These are phyloP conservation scores for Hoplias malabaricus DNA, from an alignment of 2,113 vertebrate species.

Conservation along the genomic window DNA sequence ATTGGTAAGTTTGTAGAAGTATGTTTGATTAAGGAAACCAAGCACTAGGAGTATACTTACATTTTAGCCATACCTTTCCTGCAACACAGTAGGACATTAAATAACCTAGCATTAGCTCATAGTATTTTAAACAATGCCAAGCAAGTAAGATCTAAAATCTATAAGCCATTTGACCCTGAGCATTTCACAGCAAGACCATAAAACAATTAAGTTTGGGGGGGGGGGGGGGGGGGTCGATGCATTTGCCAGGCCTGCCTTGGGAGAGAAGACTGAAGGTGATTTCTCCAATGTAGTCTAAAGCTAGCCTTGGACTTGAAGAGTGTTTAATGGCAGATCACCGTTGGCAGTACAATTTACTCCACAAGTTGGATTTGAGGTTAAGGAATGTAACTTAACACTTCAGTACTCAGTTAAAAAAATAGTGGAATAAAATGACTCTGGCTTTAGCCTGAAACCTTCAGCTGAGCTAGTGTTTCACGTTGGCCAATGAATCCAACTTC, in stretches of 20 bases:
- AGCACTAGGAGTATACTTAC: too few species aligned
- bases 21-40: too few species aligned
- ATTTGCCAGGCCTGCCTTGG: neutral
- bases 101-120: too few species aligned
- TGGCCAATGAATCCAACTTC: constrained; percentile 1
- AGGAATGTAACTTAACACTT: neutral
- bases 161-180: too few species aligned
- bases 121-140: too few species aligned
- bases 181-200: too few species aligned
- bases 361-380: neutral
- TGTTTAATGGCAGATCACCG: neutral
- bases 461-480: neutral
- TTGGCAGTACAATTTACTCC: neutral
- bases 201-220: neutral
- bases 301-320: neutral
- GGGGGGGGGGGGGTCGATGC: neutral
- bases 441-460: neutral
- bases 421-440: constrained; percentile 6
- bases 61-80: too few species aligned
- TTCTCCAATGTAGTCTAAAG: neutral
- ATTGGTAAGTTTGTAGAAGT: too few species aligned
- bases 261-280: neutral
- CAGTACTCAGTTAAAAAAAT: neutral
- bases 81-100: too few species aligned
- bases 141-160: too few species aligned